Evolutionary conservation across 2,113 vertebrate genomes (phyloP), one percentile per base, ranked within the genome.

Genomic region (Solea senegalensis): DNA sequence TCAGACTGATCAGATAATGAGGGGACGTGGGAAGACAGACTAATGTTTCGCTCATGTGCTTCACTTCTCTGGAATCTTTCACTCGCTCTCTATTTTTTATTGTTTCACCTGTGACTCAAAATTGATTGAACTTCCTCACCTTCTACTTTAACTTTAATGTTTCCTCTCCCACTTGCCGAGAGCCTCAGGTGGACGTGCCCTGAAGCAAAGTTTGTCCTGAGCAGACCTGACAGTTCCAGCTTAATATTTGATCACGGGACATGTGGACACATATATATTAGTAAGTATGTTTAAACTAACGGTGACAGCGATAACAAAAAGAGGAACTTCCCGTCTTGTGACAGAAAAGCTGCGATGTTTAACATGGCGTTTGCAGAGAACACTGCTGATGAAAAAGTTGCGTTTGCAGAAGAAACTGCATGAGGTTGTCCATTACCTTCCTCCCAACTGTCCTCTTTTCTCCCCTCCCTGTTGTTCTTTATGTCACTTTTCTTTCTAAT

Each of bases 231-330:
- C 91, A 93, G 91, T 74, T 91, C 74, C 72, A 82, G 65, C 83
- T 94, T 89, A 93, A 94, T 94, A 94, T 93, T 93, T 93, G 86
- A 94, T 82, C 67, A 75, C 63, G 51, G 75, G 79, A 85, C 69
- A 48, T 43, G 44, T 69, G 9, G 13, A 41, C 9, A 16, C 55
- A 41, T 34, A n/a, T 5, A 4, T 10, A 11, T 14, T 5, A 48
- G 45, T 11, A 34, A 34, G 5, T 34, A 34, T 3, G 34, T 34
- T 34, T 2, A 34, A 34, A 34, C 34, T 48, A 21, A 65, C 3
- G 12, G 39, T 3, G n/a, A 43, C 46, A 27, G 13, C 7, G n/a
- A 49, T 43, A 28, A 69, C 26, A 61, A 50, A 76, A 39, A 41
- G 41, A 70, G 46, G 21, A 64, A 72, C 55, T 62, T 66, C 39